Evolutionary conservation across 2,113 vertebrate species (phyloP).

Genomic region (Dasypus novemcinctus): DNA sequence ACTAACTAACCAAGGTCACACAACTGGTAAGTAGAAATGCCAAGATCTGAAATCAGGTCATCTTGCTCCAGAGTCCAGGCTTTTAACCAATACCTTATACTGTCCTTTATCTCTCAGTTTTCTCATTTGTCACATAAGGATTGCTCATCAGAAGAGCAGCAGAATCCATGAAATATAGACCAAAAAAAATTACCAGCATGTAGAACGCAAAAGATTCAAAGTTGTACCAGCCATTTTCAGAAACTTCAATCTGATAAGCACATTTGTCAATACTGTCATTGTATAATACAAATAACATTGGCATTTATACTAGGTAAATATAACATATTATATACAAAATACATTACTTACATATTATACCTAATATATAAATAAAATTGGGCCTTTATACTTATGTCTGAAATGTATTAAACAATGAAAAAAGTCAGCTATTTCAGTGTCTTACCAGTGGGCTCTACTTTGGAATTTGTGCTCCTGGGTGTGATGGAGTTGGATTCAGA

Average conservation of each 20-base stretch:
- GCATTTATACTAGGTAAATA: neutral
- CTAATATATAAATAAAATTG: conserved; percentile 6
- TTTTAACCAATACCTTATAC: neutral
- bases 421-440: neutral
- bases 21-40: neutral
- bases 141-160: neutral
- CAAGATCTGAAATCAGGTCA: neutral
- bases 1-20: neutral
- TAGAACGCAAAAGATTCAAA: neutral
- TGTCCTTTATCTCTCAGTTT: neutral
- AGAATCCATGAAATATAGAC: neutral
- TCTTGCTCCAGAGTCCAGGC: neutral
- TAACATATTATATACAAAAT: too few species aligned
- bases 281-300: neutral
- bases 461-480: too few species aligned
- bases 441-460: too few species aligned
- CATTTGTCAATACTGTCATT: neutral
- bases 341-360: too few species aligned
- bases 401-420: neutral
- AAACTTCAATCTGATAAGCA: neutral
- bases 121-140: neutral
- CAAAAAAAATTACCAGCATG: neutral
- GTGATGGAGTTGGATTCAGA: too few species aligned
- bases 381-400: neutral
- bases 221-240: neutral